phyloP scores from a whole-genome alignment of 1,140 invertebrate species.

The Coelopa frigida region DNA sequence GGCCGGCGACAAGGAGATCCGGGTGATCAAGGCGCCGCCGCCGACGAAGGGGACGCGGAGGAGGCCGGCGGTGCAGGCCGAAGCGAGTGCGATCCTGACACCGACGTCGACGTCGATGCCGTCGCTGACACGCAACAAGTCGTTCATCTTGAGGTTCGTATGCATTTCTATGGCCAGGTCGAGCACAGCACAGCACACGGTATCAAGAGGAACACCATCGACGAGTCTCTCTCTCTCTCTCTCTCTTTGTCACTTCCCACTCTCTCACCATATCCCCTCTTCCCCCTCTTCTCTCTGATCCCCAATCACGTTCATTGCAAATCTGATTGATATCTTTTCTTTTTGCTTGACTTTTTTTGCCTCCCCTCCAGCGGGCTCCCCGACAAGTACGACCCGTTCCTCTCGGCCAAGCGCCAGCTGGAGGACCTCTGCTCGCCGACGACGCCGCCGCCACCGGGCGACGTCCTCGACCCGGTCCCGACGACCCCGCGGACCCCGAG shows the following conservation, averaged over 20 bases:
- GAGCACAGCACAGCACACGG: conserved; percentile 7
- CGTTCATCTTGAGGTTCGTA: conserved; percentile 13
- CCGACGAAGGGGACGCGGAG: too few species aligned
- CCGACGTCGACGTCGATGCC: too few species aligned
- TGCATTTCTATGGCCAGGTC: not conserved
- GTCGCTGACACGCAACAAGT: conserved; percentile 10
- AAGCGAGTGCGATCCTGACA: too few species aligned
- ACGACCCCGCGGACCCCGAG: conserved; percentile 14
- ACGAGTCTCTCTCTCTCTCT: too few species aligned
- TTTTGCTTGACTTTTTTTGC: too few species aligned
- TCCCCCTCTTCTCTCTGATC: not conserved
- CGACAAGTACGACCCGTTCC: conserved; percentile 58
- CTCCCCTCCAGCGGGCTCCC: conserved; percentile 45
- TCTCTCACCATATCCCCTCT: not conserved
- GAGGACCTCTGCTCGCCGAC: conserved; percentile 54
- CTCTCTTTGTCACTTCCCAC: too few species aligned
- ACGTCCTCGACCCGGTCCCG: too few species aligned
- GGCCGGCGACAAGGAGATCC: conserved; percentile 12
- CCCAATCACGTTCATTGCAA: too few species aligned
- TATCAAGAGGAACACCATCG: too few species aligned
- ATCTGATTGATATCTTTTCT: too few species aligned
- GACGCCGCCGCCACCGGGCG: conserved; percentile 20
- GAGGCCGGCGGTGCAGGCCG: too few species aligned
- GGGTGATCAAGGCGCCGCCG: conserved; percentile 11
- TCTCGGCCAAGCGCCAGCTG: conserved; percentile 61